A percentile compares a stretch with the other conserved stretches of the same genome.
phyloP scores from a whole-genome alignment of 2,888 invertebrate species.

The Caenorhabditis macrosperma region DNA sequence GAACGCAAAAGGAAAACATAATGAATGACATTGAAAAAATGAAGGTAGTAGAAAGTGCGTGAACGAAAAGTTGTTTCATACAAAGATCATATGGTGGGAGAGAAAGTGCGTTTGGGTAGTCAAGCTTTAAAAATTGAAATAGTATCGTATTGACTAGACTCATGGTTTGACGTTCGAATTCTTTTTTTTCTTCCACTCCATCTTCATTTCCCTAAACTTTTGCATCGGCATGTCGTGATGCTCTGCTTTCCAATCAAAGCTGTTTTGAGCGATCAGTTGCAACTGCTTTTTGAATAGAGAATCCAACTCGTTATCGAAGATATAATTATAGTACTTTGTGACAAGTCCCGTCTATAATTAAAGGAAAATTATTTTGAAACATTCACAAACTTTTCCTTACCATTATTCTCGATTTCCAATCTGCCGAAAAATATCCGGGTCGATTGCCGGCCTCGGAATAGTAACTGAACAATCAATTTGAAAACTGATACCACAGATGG shows the following conservation, averaged over 20 bases:
- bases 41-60: no score
- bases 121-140: no score
- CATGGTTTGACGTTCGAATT: not conserved
- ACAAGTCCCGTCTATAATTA: slow-evolving; percentile 24
- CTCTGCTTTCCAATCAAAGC: not conserved
- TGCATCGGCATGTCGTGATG: not conserved
- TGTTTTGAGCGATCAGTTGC: not conserved
- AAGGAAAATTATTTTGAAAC: not conserved
- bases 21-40: no score
- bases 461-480: slow-evolving; percentile 13
- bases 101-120: no score
- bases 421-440: not conserved
- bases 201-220: not conserved
- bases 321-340: not conserved
- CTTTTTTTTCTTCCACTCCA: not conserved
- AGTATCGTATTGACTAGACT: no score
- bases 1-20: no score
- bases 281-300: slow-evolving; percentile 14
- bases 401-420: slow-evolving; percentile 5
- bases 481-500: not conserved
- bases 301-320: slow-evolving; percentile 17
- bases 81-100: no score
- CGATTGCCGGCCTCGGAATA: slow-evolving; percentile 4
- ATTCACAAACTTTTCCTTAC: slow-evolving; percentile 3
- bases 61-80: no score